Base-by-base conservation (phyloP, 2,113 vertebrate species). In the Embiotoca jacksoni region DNA sequence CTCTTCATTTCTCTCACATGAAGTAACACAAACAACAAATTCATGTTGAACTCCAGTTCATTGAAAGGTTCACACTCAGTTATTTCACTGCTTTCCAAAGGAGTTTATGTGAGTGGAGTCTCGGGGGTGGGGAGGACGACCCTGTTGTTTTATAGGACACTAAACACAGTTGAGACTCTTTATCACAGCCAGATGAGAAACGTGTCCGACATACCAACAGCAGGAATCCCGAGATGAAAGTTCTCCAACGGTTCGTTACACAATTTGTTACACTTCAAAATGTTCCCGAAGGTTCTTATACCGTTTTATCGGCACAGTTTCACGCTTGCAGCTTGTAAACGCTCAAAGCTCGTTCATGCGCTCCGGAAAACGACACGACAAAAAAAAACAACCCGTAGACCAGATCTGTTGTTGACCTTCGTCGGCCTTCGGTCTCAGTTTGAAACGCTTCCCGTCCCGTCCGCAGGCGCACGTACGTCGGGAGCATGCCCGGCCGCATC, bases 401-500 rank as follows among this genome's bases (percentile, higher is more conserved):
- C 23, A 23, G 23, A 23, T 23, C 23, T 23, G 23, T 23, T 23
- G 23, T 23, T 23, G 23, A 23, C 23, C 23, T 23, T 23, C 23
- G 23, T 23, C 23, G 23, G 23, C 23, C 23, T 23, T 23, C 23
- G 23, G 23, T 23, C 23, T 23, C 23, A 23, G 23, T 23, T 68
- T 1, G 1, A 0, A 0, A 57, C 1, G 5, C 71, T 16, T 2
- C 41, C 32, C 10, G 0, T 76, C 23, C 23, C 23, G 30, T 78
- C 3, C 33, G 23, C 80, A 99, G 98, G 36, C 96, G 97, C 14
- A 99, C 97, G 6, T 99, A 99, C 0, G 98, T 99, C 0, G 98
- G 98, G 69, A 99, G 98, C 76, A 99, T 99, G 98, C 98, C 98
- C 0, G 98, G 98, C 1, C 96, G 98, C 37, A 99, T 99, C 75